These are phyloP conservation scores for Pinna nobilis DNA, from an alignment of 1,140 invertebrate species.

Conservation along the genomic window DNA sequence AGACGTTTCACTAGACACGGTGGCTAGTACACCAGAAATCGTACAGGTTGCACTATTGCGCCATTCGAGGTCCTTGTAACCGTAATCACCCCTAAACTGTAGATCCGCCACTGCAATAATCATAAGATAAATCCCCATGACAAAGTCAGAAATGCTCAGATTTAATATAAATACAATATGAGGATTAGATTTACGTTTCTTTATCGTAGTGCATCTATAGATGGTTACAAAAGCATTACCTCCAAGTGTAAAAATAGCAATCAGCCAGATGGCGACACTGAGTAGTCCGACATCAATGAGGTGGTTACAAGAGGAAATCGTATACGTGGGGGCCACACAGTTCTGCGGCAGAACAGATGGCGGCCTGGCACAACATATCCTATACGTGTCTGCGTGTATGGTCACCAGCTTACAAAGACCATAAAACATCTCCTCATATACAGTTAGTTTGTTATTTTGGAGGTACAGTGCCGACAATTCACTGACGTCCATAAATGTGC, in stretches of 20 bases:
- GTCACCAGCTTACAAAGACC: constrained; percentile 29
- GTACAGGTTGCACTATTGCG: constrained; percentile 42
- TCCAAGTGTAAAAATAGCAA: constrained; percentile 33
- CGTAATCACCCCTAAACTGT: constrained; percentile 50
- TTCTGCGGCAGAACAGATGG: constrained; percentile 17
- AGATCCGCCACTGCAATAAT: constrained; percentile 56
- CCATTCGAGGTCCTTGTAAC: constrained; percentile 49
- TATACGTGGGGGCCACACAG: constrained; percentile 37
- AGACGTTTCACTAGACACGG: constrained; percentile 55
- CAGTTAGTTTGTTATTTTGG: constrained; percentile 27
- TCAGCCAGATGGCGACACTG: constrained; percentile 38
- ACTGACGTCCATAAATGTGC: constrained; percentile 2
- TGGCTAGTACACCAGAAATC: constrained; percentile 53
- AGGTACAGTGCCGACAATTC: constrained; percentile 27
- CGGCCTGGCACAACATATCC: constrained; percentile 44
- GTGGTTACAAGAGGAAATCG: constrained; percentile 50
- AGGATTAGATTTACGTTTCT: neutral
- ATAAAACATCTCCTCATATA: constrained; percentile 36
- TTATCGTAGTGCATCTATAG: neutral
- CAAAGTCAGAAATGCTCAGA: constrained; percentile 56
- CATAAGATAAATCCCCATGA: constrained; percentile 62
- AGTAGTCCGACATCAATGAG: constrained; percentile 38
- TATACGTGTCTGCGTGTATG: constrained; percentile 34
- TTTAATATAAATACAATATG: constrained; percentile 53
- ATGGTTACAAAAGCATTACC: constrained; percentile 43